Evolutionary conservation across 2,888 invertebrate genomes (phyloP).

Genomic region (Lasioglossum lativentre): DNA sequence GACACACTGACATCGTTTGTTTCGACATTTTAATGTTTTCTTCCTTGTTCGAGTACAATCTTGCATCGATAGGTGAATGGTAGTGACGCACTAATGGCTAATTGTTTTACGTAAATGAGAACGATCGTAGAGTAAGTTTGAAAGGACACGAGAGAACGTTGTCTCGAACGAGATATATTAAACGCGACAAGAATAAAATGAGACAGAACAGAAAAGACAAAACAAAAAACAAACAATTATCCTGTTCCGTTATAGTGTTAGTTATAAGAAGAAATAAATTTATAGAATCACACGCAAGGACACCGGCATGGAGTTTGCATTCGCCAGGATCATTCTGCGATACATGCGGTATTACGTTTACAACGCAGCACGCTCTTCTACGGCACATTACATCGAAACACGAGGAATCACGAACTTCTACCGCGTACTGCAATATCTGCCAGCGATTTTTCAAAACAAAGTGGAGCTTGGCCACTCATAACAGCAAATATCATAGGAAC

Average conservation of each 20-base stretch:
- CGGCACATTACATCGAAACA: slow-evolving; percentile 79
- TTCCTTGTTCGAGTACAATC: slow-evolving; percentile 15
- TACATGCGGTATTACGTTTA: slow-evolving; percentile 75
- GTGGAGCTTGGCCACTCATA: slow-evolving; percentile 80
- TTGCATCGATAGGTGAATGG: slow-evolving; percentile 14
- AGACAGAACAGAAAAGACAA: background rate
- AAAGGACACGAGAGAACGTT: background rate
- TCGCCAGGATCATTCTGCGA: slow-evolving; percentile 71
- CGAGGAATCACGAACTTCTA: slow-evolving; percentile 71
- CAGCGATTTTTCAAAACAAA: slow-evolving; percentile 80
- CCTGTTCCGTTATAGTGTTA: slow-evolving; percentile 30
- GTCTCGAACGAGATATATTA: background rate
- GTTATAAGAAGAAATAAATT: slow-evolving; percentile 72
- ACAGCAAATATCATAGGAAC: slow-evolving; percentile 78
- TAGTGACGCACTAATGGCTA: slow-evolving; percentile 4
- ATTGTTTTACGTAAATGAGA: background rate
- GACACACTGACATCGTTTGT: background rate
- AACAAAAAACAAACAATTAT: slow-evolving; percentile 2
- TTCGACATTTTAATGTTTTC: slow-evolving; percentile 4
- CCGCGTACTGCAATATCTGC: slow-evolving; percentile 77
- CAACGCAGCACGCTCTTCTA: slow-evolving; percentile 76
- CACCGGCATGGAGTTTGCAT: slow-evolving; percentile 59
- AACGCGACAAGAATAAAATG: background rate
- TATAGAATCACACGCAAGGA: slow-evolving; percentile 67
- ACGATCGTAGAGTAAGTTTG: background rate